These are phyloP conservation scores for Picus viridis DNA, from an alignment of 2,797 vertebrate species.

Conservation along the genomic window DNA sequence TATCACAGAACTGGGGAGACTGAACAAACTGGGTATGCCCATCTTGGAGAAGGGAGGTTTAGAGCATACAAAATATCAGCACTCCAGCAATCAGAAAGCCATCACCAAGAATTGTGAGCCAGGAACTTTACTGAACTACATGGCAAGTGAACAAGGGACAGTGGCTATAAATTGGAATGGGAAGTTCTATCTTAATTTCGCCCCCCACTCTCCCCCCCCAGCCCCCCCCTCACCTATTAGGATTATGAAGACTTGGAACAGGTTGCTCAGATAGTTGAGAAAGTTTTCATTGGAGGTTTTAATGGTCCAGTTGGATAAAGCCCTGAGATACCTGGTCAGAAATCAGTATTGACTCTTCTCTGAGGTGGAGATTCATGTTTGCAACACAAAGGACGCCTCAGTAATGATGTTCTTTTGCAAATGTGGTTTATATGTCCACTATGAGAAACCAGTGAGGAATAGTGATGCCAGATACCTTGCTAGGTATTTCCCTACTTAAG, in stretches of 20 bases:
- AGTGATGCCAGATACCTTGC: not conserved
- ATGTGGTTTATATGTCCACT: not conserved
- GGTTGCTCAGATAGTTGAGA: not conserved
- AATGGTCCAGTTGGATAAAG: not conserved
- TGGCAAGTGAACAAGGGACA: not conserved
- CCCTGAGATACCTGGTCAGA: not conserved
- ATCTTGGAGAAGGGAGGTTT: not conserved
- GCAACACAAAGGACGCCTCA: not conserved
- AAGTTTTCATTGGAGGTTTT: not conserved
- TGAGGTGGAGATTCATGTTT: not conserved
- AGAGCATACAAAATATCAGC: not conserved
- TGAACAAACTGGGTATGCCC: not conserved
- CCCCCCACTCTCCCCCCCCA: rapidly evolving
- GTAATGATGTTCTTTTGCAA: not conserved
- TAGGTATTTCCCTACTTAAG: not conserved
- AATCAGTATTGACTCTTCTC: not conserved
- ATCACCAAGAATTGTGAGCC: not conserved
- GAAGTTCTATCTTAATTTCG: not conserved
- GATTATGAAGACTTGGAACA: not conserved
- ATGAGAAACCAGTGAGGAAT: not conserved
- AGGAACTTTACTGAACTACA: not conserved
- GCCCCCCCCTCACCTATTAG: not conserved
- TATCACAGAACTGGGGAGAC: not conserved
- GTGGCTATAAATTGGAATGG: not conserved
- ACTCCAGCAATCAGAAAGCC: not conserved